These are phyloP conservation scores for Lydus trimaculatus DNA, from an alignment of 2,888 invertebrate species.

Conservation along the genomic window DNA sequence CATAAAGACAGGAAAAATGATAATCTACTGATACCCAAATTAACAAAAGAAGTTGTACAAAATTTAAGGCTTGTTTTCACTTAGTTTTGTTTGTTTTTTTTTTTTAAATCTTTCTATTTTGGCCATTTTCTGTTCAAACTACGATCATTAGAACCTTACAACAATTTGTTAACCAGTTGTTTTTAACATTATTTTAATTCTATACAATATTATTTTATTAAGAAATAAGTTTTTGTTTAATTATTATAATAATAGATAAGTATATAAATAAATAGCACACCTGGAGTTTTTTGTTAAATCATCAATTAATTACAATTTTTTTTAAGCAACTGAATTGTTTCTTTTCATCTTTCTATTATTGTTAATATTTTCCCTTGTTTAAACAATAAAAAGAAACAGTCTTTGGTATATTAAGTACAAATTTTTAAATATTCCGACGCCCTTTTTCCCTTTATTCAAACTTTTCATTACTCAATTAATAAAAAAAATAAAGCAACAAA, in stretches of 20 bases:
- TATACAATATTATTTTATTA: slow-evolving; percentile 6
- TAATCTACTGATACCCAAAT: background rate
- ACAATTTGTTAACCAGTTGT: slow-evolving; percentile 17
- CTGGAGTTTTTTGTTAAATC: slow-evolving; percentile 24
- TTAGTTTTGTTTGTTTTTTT: slow-evolving; percentile 8
- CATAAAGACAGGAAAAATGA: background rate
- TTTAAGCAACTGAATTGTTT: slow-evolving; percentile 32
- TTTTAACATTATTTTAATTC: slow-evolving; percentile 20
- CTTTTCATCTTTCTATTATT: slow-evolving; percentile 24
- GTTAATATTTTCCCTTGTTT: background rate
- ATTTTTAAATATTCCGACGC: slow-evolving; percentile 27
- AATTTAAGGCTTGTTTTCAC: slow-evolving; percentile 22
- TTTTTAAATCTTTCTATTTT: background rate
- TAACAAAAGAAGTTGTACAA: slow-evolving; percentile 22
- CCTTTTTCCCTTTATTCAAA: background rate
- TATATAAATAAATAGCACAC: slow-evolving; percentile 37
- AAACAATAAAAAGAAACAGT: slow-evolving; percentile 36
- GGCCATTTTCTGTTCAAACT: background rate
- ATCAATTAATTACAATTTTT: background rate
- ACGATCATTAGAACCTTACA: background rate
- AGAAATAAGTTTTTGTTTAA: background rate
- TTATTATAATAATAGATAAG: background rate
- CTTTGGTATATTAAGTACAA: slow-evolving; percentile 45
- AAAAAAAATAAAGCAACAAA: background rate
- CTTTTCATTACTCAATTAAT: background rate